Evolutionary conservation across 1,140 invertebrate species (phyloP).

Genomic region (Zaprionus gabonicus): DNA sequence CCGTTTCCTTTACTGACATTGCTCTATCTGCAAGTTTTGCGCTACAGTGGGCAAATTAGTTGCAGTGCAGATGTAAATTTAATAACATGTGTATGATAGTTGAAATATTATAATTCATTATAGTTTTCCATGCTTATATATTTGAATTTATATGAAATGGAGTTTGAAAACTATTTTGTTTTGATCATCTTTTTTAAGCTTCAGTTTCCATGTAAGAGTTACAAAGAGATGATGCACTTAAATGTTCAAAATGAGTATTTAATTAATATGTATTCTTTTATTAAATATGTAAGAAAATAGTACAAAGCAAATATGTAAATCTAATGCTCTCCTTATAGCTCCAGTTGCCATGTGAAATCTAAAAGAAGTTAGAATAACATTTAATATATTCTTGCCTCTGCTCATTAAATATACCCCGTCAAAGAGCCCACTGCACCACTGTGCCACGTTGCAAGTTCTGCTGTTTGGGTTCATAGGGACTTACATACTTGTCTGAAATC

Average conservation of each 20-base stretch:
- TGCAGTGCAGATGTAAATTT: neutral
- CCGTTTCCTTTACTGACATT: slow-evolving; percentile 41
- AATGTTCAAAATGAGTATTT: no score
- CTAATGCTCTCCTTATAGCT: neutral
- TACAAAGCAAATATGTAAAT: neutral
- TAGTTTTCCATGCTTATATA: no score
- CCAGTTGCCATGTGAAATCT: neutral
- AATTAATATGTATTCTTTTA: no score
- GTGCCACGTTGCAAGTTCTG: slow-evolving; percentile 61
- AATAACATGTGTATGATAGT: neutral
- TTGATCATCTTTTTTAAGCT: neutral
- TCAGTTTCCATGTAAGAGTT: neutral
- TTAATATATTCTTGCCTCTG: neutral
- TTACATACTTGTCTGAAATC: slow-evolving; percentile 77
- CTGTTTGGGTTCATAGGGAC: slow-evolving; percentile 62
- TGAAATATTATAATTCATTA: no score
- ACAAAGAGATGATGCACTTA: neutral
- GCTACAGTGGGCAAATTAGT: slow-evolving; percentile 39
- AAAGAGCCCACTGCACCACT: slow-evolving; percentile 31
- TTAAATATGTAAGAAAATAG: neutral
- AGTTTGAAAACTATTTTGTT: neutral
- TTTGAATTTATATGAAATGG: neutral
- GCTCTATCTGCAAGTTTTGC: slow-evolving; percentile 33
- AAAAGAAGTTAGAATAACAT: neutral
- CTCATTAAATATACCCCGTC: slow-evolving; percentile 6